Evolutionary conservation across 2,797 vertebrate species (phyloP), one percentile per base, ranked within the genome.

Genomic region (Pygocentrus nattereri): DNA sequence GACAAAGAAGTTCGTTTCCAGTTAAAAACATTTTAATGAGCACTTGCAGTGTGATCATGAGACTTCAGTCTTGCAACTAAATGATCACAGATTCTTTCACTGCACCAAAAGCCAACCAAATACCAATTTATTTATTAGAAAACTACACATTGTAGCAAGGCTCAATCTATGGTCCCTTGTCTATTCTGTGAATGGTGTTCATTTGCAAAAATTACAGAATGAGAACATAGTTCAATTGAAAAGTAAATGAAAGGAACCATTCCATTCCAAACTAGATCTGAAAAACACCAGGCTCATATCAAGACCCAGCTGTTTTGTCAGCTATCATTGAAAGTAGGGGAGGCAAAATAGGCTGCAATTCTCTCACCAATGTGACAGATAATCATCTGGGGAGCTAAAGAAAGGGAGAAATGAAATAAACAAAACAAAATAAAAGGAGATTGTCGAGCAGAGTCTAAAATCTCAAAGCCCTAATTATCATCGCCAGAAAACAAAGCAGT

Each of bases 401-500:
- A 84, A 68, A 80, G 84, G 83, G n/a, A 77, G 89, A 86, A 90
- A 87, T 67, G 85, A 86, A 13, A 91, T 88, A 92, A 21, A 67
- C 31, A 91, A 47, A 76, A 92, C 44, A 44, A 10, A 41, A 38
- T 34, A 41, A 41, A 12, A 44, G 12, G 44, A 84, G 75, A 85
- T 87, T 87, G 71, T 84, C 76, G 90, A 90, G 87, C 85, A 83
- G 72, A 56, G 79, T 80, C 59, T 25, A 38, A 87, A 87, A 85
- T 78, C 80, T 88, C 68, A 65, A 87, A 81, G 88, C 89, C 90
- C 90, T 92, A 92, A 94, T 94, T 94, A 94, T 88, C 77, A 76
- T 87, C 31, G 49, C 61, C 61, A 77, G 88, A 91, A 93, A 92
- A 94, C 93, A 94, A 93, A 93, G 92, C 90, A 89, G 86, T 59